A percentile compares a stretch with the other conserved stretches of the same genome.
Conservation (phyloP, 2,888 invertebrate genomes). For the Platypus cylindrus region DNA sequence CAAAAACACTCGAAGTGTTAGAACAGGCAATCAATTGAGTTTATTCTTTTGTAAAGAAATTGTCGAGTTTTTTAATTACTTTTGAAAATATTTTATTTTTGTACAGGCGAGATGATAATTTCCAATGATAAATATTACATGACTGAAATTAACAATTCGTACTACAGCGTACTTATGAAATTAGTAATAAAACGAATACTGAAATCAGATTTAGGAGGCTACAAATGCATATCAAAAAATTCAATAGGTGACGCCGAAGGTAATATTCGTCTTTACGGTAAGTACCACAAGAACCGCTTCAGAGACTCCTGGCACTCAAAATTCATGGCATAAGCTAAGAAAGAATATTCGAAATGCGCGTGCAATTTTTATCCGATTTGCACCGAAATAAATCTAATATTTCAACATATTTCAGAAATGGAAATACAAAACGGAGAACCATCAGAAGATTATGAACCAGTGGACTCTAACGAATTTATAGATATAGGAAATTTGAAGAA, state of each 20-base stretch:
- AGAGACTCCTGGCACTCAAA: no score
- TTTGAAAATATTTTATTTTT: constrained; percentile 7
- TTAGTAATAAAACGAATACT: constrained; percentile 63
- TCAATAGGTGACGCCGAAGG: constrained; percentile 86
- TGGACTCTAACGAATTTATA: constrained; percentile 20
- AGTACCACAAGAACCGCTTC: no score
- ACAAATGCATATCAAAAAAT: constrained; percentile 87
- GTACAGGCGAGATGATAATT: constrained; percentile 82
- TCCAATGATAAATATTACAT: constrained; percentile 74
- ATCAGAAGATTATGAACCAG: constrained; percentile 39
- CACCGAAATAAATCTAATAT: neutral
- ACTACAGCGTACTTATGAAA: constrained; percentile 77
- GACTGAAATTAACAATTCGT: constrained; percentile 65
- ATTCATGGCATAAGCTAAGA: no score
- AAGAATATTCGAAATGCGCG: no score
- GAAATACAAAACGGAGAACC: constrained; percentile 44
- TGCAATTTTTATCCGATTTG: no score
- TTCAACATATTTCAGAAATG: constrained; percentile 41
- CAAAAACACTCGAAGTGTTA: no score
- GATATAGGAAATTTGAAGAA: constrained; percentile 46
- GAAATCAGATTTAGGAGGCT: constrained; percentile 68
- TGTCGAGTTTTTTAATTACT: neutral
- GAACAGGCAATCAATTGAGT: no score
- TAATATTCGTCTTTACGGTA: constrained; percentile 78
- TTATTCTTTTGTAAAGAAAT: no score